A percentile compares a stretch with the other conserved stretches of the same genome.
These are phyloP conservation scores for Chascanopsetta lugubris DNA, from an alignment of 2,113 vertebrate species.

Conservation along the genomic window DNA sequence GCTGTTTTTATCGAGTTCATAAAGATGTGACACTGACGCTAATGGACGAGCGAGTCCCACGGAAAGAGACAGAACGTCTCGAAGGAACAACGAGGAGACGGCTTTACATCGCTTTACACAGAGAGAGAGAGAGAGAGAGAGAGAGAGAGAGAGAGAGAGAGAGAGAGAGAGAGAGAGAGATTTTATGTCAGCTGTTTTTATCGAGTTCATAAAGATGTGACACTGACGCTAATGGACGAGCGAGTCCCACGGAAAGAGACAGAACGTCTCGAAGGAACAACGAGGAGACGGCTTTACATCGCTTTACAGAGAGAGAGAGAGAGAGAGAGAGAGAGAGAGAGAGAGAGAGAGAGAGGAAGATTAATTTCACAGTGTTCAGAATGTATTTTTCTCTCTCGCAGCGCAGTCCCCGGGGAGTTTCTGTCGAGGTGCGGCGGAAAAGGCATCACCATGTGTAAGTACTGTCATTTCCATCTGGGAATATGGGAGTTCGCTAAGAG, in stretches of 20 bases:
- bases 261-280: constrained; percentile 5
- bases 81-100: background rate
- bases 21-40: constrained; percentile 28
- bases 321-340: no score
- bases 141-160: no score
- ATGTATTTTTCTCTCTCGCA: no score
- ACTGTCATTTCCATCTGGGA: background rate
- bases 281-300: background rate
- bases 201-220: constrained; percentile 26
- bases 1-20: constrained; percentile 32
- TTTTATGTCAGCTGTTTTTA: constrained; percentile 56
- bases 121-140: no score
- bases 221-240: constrained; percentile 36
- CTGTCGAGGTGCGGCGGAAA: constrained; percentile 20
- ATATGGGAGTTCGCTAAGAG: no score
- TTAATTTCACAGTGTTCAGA: no score
- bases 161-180: no score
- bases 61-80: constrained; percentile 12
- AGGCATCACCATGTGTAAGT: background rate
- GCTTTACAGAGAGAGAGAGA: no score
- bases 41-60: constrained; percentile 28
- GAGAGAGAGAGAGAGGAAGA: no score
- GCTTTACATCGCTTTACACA: no score
- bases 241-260: constrained; percentile 5
- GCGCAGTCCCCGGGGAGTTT: constrained; percentile 4